Evolutionary conservation across 2,797 vertebrate genomes (phyloP).

Genomic region (Oceanodroma leucorhoa): DNA sequence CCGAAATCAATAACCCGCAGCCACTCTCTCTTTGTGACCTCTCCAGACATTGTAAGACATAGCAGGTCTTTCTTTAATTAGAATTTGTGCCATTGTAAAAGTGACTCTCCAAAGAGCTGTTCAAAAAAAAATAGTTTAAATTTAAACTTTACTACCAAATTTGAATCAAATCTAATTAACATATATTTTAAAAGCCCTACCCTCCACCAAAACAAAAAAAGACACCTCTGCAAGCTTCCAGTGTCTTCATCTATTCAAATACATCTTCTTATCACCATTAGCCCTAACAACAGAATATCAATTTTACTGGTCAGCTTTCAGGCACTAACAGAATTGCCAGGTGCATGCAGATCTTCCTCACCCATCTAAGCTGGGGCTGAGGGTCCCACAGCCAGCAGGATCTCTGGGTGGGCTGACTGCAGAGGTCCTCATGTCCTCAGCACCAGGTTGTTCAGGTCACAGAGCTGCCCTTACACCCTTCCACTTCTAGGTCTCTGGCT

Average conservation of each 20-base stretch:
- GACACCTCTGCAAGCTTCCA: neutral
- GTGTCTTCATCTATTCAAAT: neutral
- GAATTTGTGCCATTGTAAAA: neutral
- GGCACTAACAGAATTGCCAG: neutral
- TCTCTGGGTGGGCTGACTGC: neutral
- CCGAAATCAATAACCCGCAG: neutral
- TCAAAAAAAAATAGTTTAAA: neutral
- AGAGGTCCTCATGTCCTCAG: neutral
- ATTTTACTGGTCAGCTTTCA: neutral
- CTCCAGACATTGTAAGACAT: neutral
- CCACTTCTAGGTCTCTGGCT: neutral
- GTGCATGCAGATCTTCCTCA: neutral
- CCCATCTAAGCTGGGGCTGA: neutral
- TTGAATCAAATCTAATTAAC: neutral
- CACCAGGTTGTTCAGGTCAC: neutral
- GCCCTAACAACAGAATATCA: neutral
- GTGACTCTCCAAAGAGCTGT: neutral
- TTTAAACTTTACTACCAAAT: neutral
- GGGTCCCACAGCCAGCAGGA: neutral
- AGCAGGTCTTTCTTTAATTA: neutral
- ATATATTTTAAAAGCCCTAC: neutral
- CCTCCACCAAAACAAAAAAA: neutral
- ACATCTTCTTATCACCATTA: neutral
- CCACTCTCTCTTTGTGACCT: neutral
- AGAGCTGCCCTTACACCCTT: neutral